phyloP scores from a whole-genome alignment of 2,888 invertebrate genomes.

The Ornithoptera priamus region DNA sequence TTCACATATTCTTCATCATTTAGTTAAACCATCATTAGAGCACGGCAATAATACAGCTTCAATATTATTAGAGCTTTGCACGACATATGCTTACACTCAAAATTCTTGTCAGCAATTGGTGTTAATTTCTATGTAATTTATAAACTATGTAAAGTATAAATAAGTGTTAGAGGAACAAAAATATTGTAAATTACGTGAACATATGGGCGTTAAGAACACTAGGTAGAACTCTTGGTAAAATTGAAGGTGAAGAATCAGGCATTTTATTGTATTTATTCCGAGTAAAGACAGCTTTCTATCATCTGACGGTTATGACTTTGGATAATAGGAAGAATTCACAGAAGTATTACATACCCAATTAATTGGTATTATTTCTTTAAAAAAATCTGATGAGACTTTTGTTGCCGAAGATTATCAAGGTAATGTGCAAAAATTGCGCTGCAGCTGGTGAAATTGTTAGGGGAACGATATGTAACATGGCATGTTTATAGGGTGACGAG shows the following conservation, averaged over 20 bases:
- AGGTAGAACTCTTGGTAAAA: not conserved
- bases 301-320: too few relatives aligned
- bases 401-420: too few relatives aligned
- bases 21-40: conserved; percentile 11
- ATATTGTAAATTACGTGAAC: conserved; percentile 11
- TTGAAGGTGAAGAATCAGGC: not conserved
- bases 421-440: too few relatives aligned
- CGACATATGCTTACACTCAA: conserved; percentile 22
- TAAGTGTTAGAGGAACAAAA: not conserved
- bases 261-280: not conserved
- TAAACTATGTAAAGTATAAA: not conserved
- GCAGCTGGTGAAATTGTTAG: too few relatives aligned
- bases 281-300: not conserved
- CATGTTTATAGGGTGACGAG: too few relatives aligned
- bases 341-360: not conserved
- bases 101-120: conserved; percentile 6
- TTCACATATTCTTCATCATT: conserved; percentile 5
- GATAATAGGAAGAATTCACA: too few relatives aligned
- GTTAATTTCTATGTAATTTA: conserved; percentile 3
- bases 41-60: conserved; percentile 23
- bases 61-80: conserved; percentile 25
- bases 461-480: too few relatives aligned
- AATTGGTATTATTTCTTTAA: too few relatives aligned
- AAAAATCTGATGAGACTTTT: too few relatives aligned
- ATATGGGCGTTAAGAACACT: conserved; percentile 22